Evolutionary conservation across 2,113 vertebrate species (phyloP), one percentile per base, ranked within the genome.

Genomic region (Hippocampus mohnikei): DNA sequence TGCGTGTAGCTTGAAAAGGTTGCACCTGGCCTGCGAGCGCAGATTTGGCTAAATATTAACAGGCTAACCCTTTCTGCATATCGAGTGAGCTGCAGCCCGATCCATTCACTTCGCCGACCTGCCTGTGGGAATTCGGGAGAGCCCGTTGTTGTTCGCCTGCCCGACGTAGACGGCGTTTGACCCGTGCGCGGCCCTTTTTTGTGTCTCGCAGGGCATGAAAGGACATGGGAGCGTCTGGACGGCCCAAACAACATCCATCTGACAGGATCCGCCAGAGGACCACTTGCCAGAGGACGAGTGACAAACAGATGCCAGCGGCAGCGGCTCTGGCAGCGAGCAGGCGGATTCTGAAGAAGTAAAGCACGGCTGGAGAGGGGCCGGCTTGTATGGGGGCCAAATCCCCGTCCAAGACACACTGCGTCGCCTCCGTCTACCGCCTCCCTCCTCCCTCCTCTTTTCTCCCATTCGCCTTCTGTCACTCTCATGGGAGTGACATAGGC

Each of bases 401-500:
- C 76, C 74, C 71, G 21, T 64, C 83, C 71, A 66, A 79, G 74
- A 76, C 82, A 60, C 46, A 42, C 48, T 40, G 25, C 82, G 42
- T 60, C 79, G 71, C 75, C 78, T 74, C 59, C 41, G 59, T 71
- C 81, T 55, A 71, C 79, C 42, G 18, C 78, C 40, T 13, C 66
- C 65, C 46, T 42, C 52, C 66, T 50, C 18, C 44, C 66, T 67
- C 44, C 18, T 33, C 46, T 42, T 62, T 70, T 73, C 71, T 46
- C 75, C 70, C 72, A 78, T 85, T 90, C 86, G 80, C 73, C 77
- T 3, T 80, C 80, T 21, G 77, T 78, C 79, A 81, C 73, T 81
- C 90, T 72, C 81, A 91, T 91, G 90, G 90, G 90, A 86, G 90
- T 90, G 84, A 91, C 90, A 83, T 91, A 91, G 88, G 71, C 60